Percentiles rank a stretch among this genome's conserved stretches.
phyloP scores from a whole-genome alignment of 1,140 invertebrate species.

The Drosophila bocki region DNA sequence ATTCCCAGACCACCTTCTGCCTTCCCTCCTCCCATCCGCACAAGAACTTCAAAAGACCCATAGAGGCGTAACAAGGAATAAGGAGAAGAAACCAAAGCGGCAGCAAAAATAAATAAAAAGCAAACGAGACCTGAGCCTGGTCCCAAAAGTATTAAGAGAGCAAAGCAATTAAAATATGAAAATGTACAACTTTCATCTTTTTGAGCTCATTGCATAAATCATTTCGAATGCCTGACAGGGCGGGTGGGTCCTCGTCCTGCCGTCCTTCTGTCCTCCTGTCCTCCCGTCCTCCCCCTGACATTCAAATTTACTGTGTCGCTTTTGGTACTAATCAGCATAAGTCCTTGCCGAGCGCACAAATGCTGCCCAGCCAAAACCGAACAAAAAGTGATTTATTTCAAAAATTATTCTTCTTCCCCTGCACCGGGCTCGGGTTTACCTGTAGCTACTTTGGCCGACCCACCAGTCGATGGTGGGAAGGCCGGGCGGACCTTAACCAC shows the following conservation, averaged over 20 bases:
- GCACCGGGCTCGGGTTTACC: conserved; percentile 40
- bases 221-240: conserved; percentile 72
- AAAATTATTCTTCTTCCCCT: conserved; percentile 42
- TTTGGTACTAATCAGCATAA: conserved; percentile 81
- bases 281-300: conserved; percentile 40
- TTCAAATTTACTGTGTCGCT: conserved; percentile 81
- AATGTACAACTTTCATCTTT: conserved; percentile 84
- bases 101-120: conserved; percentile 45
- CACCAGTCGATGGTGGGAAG: not conserved
- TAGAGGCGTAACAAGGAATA: conserved; percentile 72
- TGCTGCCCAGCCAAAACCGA: conserved; percentile 45
- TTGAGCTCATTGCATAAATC: conserved; percentile 84
- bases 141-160: conserved; percentile 84
- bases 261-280: not conserved
- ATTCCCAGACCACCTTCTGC: conserved; percentile 16
- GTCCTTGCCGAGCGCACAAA: conserved; percentile 62
- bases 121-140: conserved; percentile 51
- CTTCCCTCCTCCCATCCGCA: not conserved
- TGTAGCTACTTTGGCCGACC: conserved; percentile 65
- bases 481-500: not conserved
- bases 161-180: conserved; percentile 84
- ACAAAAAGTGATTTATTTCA: conserved; percentile 77
- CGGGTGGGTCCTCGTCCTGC: not conserved
- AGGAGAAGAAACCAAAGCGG: conserved; percentile 37
- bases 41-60: conserved; percentile 76